Evolutionary conservation across 1,140 invertebrate species (phyloP).

Genomic region (Caerostris extrusa): DNA sequence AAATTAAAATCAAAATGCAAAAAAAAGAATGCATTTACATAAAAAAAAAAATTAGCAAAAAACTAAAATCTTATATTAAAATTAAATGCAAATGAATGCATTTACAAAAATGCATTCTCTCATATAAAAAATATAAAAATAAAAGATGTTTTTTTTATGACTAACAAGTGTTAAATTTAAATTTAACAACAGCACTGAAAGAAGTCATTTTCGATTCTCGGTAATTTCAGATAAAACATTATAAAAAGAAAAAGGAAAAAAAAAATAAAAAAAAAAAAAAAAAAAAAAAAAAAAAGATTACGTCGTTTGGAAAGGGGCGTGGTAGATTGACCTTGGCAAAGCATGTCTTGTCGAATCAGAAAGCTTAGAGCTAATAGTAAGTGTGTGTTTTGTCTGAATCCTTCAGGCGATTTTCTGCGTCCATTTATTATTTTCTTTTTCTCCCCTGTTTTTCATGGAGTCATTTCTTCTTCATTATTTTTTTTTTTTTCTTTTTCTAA

Average conservation of each 20-base stretch:
- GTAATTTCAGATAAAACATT: not conserved
- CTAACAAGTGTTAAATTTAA: slow-evolving; percentile 5
- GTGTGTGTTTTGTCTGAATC: slow-evolving; percentile 41
- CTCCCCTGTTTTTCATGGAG: not conserved
- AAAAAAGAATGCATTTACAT: too few relatives aligned
- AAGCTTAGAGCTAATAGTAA: slow-evolving; percentile 47
- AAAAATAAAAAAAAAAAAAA: not conserved
- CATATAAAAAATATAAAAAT: too few relatives aligned
- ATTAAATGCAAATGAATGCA: too few relatives aligned
- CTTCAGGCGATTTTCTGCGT: slow-evolving; percentile 38
- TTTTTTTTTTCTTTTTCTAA: not conserved
- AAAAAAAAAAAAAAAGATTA: not conserved
- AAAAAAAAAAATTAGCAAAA: too few relatives aligned
- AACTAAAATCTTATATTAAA: too few relatives aligned
- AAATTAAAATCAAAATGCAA: too few relatives aligned
- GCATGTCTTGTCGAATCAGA: slow-evolving; percentile 40
- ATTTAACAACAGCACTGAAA: not conserved
- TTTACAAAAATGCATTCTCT: too few relatives aligned
- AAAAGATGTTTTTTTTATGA: not conserved
- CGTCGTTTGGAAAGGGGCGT: slow-evolving; percentile 37
- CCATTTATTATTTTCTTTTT: slow-evolving; percentile 39
- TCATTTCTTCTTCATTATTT: not conserved
- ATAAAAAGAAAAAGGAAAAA: not conserved
- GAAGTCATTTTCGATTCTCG: not conserved
- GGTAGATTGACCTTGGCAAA: slow-evolving; percentile 48